Conservation (phyloP, 30 jellyfish, hydroid and myxozoan species). For the Clytia hemisphaerica region DNA sequence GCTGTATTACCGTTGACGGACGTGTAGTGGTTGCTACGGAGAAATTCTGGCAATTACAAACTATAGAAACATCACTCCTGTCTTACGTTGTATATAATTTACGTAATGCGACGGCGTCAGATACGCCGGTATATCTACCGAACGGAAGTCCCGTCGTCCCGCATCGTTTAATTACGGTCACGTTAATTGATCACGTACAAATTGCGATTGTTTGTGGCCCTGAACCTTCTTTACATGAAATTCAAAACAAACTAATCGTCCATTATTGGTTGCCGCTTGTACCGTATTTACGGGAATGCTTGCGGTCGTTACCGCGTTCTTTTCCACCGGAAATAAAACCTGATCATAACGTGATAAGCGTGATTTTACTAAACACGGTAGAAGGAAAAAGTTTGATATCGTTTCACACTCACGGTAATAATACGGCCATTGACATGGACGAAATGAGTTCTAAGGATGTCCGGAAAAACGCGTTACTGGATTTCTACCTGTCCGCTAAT, state of each 20-base stretch:
- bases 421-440: constrained; percentile 48
- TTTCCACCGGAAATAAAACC: constrained; percentile 49
- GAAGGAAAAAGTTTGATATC: constrained; percentile 78
- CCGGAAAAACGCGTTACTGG: constrained; percentile 38
- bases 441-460: constrained; percentile 29
- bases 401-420: constrained; percentile 62
- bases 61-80: constrained; percentile 61
- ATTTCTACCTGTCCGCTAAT: constrained; percentile 49
- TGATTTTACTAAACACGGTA: constrained; percentile 52
- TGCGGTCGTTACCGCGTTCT: constrained; percentile 62
- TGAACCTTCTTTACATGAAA: constrained; percentile 68
- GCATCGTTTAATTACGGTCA: constrained; percentile 74
- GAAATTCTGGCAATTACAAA: constrained; percentile 84
- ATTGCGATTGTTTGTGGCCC: constrained; percentile 88
- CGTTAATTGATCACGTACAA: constrained; percentile 59
- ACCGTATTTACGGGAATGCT: constrained; percentile 45
- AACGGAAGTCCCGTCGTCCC: constrained; percentile 93
- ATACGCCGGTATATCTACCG: constrained; percentile 83
- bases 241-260: constrained; percentile 34
- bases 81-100: constrained; percentile 40
- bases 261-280: constrained; percentile 72
- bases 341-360: constrained; percentile 53
- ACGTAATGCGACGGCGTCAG: constrained; percentile 59
- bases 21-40: constrained; percentile 91
- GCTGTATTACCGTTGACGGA: constrained; percentile 67